phyloP scores from a whole-genome alignment of 2,113 vertebrate species.

The Alligator sinensis region DNA sequence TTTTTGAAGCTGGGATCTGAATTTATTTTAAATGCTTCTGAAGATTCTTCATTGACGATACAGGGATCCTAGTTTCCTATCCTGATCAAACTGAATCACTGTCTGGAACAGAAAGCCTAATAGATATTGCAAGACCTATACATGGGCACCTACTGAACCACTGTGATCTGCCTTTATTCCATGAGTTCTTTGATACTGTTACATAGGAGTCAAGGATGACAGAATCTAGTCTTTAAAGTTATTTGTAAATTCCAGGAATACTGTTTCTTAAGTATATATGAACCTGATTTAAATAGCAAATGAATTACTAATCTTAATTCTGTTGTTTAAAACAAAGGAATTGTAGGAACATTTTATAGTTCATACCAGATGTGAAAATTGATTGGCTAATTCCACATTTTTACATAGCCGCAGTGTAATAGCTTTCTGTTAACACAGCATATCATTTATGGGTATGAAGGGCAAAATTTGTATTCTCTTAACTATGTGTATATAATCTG shows the following conservation, averaged over 20 bases:
- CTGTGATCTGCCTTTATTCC: too few species aligned
- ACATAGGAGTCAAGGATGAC: neutral
- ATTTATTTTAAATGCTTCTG: too few species aligned
- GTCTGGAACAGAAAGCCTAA: too few species aligned
- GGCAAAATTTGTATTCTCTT: slow-evolving; percentile 57
- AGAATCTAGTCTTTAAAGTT: slow-evolving; percentile 47
- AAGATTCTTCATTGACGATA: too few species aligned
- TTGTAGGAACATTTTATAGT: slow-evolving; percentile 62
- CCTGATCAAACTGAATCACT: too few species aligned
- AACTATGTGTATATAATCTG: slow-evolving; percentile 52
- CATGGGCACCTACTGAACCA: too few species aligned
- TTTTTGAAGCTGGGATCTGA: too few species aligned
- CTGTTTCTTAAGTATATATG: slow-evolving; percentile 16
- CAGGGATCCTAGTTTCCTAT: too few species aligned
- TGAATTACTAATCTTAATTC: slow-evolving; percentile 68
- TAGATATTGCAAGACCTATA: too few species aligned
- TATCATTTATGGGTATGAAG: slow-evolving; percentile 63
- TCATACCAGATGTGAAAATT: slow-evolving; percentile 67
- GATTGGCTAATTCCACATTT: slow-evolving; percentile 67
- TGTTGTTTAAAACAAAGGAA: slow-evolving; percentile 5
- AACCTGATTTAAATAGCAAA: slow-evolving; percentile 65
- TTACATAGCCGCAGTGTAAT: slow-evolving; percentile 65
- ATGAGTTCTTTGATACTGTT: neutral
- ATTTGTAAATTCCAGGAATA: slow-evolving; percentile 64
- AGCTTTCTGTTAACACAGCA: slow-evolving; percentile 47